Percentiles rank a stretch among this genome's conserved stretches.
phyloP scores from a whole-genome alignment of 1,140 invertebrate species.

The Drosophila lacteicornis region DNA sequence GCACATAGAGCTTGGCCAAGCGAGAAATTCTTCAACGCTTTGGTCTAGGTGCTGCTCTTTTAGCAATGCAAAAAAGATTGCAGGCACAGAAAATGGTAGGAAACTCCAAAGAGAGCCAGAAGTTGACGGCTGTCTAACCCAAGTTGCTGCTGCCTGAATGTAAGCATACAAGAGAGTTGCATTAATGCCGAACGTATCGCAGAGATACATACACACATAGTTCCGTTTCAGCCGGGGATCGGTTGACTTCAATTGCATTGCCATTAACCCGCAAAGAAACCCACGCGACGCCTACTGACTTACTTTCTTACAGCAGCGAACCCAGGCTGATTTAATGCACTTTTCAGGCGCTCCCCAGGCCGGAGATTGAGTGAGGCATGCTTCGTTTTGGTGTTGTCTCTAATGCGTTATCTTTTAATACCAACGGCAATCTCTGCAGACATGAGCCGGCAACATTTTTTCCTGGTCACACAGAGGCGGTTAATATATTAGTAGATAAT shows the following conservation, averaged over 20 bases:
- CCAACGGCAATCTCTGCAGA: conserved; percentile 57
- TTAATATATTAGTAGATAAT: background rate
- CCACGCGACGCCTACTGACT: conserved; percentile 58
- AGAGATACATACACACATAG: conserved; percentile 34
- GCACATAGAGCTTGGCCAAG: conserved; percentile 28
- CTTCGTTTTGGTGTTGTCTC: conserved; percentile 39
- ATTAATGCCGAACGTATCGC: conserved; percentile 39
- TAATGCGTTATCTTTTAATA: conserved; percentile 63
- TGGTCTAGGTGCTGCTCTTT: conserved; percentile 24
- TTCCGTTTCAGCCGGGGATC: conserved; percentile 47
- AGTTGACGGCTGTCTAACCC: conserved; percentile 35
- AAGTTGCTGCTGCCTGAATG: conserved; percentile 30
- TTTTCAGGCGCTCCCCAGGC: too few relatives aligned
- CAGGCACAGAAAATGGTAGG: conserved; percentile 5
- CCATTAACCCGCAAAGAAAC: conserved; percentile 51
- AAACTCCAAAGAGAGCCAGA: conserved; percentile 5
- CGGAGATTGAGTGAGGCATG: conserved; percentile 37
- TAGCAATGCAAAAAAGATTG: conserved; percentile 37
- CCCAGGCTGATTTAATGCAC: conserved; percentile 53
- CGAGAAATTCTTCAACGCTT: conserved; percentile 47
- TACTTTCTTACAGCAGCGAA: conserved; percentile 48
- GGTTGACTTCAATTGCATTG: conserved; percentile 41
- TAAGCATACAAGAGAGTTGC: conserved; percentile 35
- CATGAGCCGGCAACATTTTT: conserved; percentile 42
- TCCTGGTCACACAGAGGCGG: background rate